A percentile compares a stretch with the other conserved stretches of the same genome.
Evolutionary conservation across 2,797 vertebrate genomes (phyloP).

Genomic region (Sebastes itinus): DNA sequence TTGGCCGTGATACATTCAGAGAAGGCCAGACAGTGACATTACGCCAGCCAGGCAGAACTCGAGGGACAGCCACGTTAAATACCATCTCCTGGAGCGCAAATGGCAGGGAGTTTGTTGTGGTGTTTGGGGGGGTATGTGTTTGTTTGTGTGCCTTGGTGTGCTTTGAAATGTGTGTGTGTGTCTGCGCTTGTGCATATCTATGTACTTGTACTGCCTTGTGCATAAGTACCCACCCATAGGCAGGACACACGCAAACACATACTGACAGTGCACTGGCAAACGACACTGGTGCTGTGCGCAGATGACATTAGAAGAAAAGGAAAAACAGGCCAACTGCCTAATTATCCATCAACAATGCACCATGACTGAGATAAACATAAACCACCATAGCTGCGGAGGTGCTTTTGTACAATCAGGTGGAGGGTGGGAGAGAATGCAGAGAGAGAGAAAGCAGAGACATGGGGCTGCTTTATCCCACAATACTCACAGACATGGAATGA

Average conservation of each 20-base stretch:
- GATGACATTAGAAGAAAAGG: slow-evolving; percentile 49
- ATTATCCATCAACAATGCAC: slow-evolving; percentile 66
- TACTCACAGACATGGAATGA: slow-evolving; percentile 11
- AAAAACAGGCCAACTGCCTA: slow-evolving; percentile 43
- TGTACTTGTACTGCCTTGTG: background rate
- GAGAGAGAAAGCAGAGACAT: background rate
- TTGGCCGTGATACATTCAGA: slow-evolving; percentile 65
- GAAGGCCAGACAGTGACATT: slow-evolving; percentile 80
- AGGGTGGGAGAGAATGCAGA: background rate
- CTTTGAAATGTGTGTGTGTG: slow-evolving; percentile 35
- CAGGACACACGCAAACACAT: background rate
- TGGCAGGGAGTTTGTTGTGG: slow-evolving; percentile 62
- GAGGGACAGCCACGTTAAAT: slow-evolving; percentile 72
- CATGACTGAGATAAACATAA: slow-evolving; percentile 42
- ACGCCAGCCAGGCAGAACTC: slow-evolving; percentile 63
- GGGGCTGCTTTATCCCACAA: slow-evolving; percentile 4
- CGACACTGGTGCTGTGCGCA: slow-evolving; percentile 11
- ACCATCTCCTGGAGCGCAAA: slow-evolving; percentile 73
- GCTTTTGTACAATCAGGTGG: slow-evolving; percentile 12
- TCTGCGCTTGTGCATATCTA: slow-evolving; percentile 3
- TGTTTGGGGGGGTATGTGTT: slow-evolving; percentile 42
- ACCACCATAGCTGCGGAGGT: background rate
- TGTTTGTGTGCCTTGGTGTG: slow-evolving; percentile 34
- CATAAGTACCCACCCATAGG: background rate
- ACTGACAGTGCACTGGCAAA: slow-evolving; percentile 24